Evolutionary conservation across 2,888 invertebrate genomes (phyloP).

Genomic region (Pristionchus entomophagus): DNA sequence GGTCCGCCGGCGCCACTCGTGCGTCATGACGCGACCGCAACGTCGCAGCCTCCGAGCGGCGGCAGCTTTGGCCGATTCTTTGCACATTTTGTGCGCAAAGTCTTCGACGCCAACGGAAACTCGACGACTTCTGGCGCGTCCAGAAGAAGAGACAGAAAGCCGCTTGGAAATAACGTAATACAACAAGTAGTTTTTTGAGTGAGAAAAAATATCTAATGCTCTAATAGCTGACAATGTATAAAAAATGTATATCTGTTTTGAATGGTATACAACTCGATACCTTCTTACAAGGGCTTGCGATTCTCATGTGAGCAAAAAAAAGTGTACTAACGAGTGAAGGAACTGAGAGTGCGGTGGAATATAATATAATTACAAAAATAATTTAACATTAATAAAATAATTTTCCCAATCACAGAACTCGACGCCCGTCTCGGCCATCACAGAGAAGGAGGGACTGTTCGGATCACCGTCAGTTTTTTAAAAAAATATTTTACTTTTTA

Average conservation of each 20-base stretch:
- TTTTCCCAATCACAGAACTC: background rate
- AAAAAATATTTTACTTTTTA: background rate
- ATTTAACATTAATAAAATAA: background rate
- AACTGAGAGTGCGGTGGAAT: constrained; percentile 4
- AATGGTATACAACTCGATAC: too few relatives aligned
- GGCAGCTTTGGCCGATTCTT: constrained; percentile 55
- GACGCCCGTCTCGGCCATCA: background rate
- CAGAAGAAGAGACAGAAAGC: constrained; percentile 17
- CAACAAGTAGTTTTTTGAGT: too few relatives aligned
- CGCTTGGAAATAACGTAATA: constrained; percentile 15
- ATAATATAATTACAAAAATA: background rate
- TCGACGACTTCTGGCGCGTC: constrained; percentile 31
- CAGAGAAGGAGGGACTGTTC: background rate
- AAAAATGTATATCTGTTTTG: too few relatives aligned
- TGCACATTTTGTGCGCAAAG: constrained; percentile 64
- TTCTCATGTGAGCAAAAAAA: too few relatives aligned
- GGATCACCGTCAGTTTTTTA: background rate
- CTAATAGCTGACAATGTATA: too few relatives aligned
- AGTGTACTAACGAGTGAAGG: background rate
- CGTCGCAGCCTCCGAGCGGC: constrained; percentile 43
- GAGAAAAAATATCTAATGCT: too few relatives aligned
- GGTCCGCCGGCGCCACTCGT: constrained; percentile 13
- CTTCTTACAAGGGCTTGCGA: too few relatives aligned
- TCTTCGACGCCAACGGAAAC: constrained; percentile 55
- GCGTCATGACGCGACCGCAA: constrained; percentile 14